Evolutionary conservation across 2,888 invertebrate genomes (phyloP).

Genomic region (Caenorhabditis plicata): DNA sequence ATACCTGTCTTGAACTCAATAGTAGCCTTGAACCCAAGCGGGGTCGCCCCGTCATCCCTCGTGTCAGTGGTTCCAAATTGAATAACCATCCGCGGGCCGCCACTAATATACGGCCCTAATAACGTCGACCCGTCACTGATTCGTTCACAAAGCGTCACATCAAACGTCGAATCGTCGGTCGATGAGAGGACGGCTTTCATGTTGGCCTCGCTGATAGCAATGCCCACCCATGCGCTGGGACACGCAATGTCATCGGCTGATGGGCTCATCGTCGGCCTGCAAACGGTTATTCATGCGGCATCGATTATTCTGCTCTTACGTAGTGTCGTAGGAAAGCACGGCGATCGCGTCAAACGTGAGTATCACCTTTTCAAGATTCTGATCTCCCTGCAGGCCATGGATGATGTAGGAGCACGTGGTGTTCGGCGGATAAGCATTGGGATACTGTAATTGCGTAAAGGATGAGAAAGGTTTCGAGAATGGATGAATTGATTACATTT

Average conservation of each 20-base stretch:
- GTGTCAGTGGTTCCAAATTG: constrained; percentile 66
- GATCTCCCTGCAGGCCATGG: constrained; percentile 85
- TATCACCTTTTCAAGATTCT: constrained; percentile 62
- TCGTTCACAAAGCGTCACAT: constrained; percentile 56
- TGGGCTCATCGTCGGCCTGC: too few species aligned
- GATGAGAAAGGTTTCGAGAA: neutral
- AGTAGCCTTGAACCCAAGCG: constrained; percentile 66
- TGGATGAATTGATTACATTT: constrained; percentile 42
- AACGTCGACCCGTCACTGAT: constrained; percentile 29
- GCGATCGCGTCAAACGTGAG: constrained; percentile 54
- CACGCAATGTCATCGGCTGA: constrained; percentile 45
- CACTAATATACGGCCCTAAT: constrained; percentile 52
- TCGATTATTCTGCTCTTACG: constrained; percentile 9
- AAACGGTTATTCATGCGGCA: too few species aligned
- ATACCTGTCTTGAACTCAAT: constrained; percentile 68
- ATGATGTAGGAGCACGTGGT: constrained; percentile 68
- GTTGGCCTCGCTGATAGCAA: constrained; percentile 46
- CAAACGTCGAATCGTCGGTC: constrained; percentile 59
- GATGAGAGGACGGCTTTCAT: constrained; percentile 50
- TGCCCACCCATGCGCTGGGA: constrained; percentile 55
- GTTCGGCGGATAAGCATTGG: constrained; percentile 67
- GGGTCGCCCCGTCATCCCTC: constrained; percentile 33
- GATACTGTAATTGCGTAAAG: constrained; percentile 57
- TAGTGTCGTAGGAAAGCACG: constrained; percentile 40
- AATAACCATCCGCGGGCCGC: constrained; percentile 66